phyloP scores from a whole-genome alignment of 2,888 invertebrate genomes.

The Cetonia aurata region DNA sequence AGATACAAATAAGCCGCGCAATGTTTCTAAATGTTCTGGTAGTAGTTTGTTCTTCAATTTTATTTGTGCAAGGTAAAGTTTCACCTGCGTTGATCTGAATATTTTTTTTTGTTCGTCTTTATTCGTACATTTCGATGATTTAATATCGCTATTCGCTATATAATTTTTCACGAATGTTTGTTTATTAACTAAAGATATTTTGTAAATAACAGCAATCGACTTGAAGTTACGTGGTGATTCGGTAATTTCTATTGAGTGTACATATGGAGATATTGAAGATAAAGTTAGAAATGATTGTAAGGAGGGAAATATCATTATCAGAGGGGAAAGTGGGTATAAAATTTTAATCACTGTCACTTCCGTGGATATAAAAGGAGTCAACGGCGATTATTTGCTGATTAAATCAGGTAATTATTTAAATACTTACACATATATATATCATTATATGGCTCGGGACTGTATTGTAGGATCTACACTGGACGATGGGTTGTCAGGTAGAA shows the following conservation, averaged over 20 bases:
- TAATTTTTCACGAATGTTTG: no score
- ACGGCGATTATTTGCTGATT: constrained; percentile 47
- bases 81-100: no score
- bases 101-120: no score
- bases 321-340: constrained; percentile 23
- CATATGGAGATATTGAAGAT: constrained; percentile 7
- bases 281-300: no score
- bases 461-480: constrained; percentile 43
- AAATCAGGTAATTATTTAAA: constrained; percentile 47
- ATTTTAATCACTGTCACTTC: constrained; percentile 54
- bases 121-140: no score
- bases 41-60: no score
- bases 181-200: not conserved
- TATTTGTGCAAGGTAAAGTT: no score
- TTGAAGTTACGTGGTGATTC: constrained; percentile 18
- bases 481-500: constrained; percentile 44
- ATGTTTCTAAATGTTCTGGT: no score
- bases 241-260: constrained; percentile 13
- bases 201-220: not conserved
- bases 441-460: not conserved
- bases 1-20: no score
- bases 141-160: no score
- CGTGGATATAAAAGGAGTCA: constrained; percentile 44
- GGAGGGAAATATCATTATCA: not conserved
- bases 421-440: not conserved